Evolutionary conservation across 2,888 invertebrate genomes (phyloP).

Genomic region (Euproctis similis): DNA sequence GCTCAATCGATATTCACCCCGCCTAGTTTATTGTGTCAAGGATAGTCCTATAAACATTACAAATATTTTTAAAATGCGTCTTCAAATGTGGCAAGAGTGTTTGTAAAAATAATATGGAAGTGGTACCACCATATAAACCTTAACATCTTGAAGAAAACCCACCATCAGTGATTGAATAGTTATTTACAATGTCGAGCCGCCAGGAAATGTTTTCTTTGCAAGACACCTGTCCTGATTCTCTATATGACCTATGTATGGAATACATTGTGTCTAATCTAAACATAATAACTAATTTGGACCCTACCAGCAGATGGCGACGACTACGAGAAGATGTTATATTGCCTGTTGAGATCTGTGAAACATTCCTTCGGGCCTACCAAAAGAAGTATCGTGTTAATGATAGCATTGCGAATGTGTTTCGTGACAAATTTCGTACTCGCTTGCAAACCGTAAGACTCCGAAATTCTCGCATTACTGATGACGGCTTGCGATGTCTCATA

Average conservation of each 20-base stretch:
- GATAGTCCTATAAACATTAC: too few species aligned
- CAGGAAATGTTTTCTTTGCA: constrained; percentile 38
- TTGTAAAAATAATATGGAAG: constrained; percentile 18
- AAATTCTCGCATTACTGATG: constrained; percentile 82
- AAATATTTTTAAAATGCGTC: too few species aligned
- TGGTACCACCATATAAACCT: constrained; percentile 29
- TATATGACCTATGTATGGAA: constrained; percentile 79
- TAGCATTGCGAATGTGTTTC: constrained; percentile 82
- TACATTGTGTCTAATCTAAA: constrained; percentile 78
- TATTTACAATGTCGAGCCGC: constrained; percentile 34
- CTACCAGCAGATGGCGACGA: constrained; percentile 55
- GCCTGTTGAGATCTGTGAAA: constrained; percentile 84
- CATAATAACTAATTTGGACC: constrained; percentile 73
- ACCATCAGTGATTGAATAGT: constrained; percentile 8
- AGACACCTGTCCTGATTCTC: constrained; percentile 72
- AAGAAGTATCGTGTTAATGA: constrained; percentile 76
- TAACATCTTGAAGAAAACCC: constrained; percentile 23
- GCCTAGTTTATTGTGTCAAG: too few species aligned
- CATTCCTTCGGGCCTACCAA: constrained; percentile 77
- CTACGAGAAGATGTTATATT: constrained; percentile 78
- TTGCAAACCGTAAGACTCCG: constrained; percentile 81
- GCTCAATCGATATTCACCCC: background rate
- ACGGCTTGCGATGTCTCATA: constrained; percentile 81
- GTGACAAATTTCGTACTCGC: constrained; percentile 79
- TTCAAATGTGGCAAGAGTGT: constrained; percentile 4